Percentiles rank a stretch among this genome's conserved stretches.
Conservation (phyloP, 2,797 vertebrate genomes). For the Cossypha dichroa region DNA sequence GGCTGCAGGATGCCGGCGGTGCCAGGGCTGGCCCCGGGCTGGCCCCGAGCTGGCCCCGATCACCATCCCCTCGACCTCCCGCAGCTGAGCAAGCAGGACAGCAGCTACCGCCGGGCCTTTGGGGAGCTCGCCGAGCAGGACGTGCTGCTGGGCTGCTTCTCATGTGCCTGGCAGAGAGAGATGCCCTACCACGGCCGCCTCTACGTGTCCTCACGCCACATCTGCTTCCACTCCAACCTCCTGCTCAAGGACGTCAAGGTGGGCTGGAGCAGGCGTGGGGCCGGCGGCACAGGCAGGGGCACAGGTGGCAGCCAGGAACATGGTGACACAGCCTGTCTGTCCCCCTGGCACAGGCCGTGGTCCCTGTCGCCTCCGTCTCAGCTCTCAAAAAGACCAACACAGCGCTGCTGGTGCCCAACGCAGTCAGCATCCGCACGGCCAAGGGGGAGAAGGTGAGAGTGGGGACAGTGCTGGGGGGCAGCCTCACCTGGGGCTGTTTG, state of each 20-base stretch:
- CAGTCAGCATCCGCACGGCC: slow-evolving; percentile 82
- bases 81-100: slow-evolving; percentile 79
- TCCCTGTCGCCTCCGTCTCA: slow-evolving; percentile 77
- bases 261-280: rapidly evolving
- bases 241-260: slow-evolving; percentile 88
- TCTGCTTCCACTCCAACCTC: slow-evolving; percentile 87
- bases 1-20: rapidly evolving
- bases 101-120: slow-evolving; percentile 86
- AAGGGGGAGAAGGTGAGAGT: slow-evolving; percentile 83
- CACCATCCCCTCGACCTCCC: rapidly evolving
- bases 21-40: not conserved
- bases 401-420: slow-evolving; percentile 86
- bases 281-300: rapidly evolving
- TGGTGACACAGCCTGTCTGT: not conserved
- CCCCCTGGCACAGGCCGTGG: slow-evolving; percentile 68
- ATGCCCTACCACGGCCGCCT: slow-evolving; percentile 87
- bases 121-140: slow-evolving; percentile 79
- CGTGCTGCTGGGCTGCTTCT: slow-evolving; percentile 82
- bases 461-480: rapidly evolving
- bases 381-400: slow-evolving; percentile 89
- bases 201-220: slow-evolving; percentile 79
- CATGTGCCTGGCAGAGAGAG: slow-evolving; percentile 88
- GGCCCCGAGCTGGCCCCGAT: not conserved
- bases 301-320: not conserved
- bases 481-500: rapidly evolving